Base-by-base conservation (phyloP, 2,888 invertebrate species). In the Synergus japonicus region DNA sequence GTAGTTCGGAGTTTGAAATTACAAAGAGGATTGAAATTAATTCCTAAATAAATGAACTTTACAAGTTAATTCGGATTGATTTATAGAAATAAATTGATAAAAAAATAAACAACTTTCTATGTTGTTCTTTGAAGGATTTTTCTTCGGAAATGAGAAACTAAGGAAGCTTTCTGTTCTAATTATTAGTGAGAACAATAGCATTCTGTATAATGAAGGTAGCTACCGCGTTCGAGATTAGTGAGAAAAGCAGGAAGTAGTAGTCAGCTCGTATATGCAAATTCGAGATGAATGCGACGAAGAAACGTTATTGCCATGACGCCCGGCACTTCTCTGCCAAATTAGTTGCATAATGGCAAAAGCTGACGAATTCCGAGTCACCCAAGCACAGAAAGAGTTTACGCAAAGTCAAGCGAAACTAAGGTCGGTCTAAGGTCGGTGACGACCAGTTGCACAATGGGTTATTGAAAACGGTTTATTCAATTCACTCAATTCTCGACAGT, bases 361-460 rank as follows among this genome's bases (percentile, higher is more conserved):
- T 67, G 44, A 44, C 46, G 37, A 43, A 66, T 66, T 66, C n/a
- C 9, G 18, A 67, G 44, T 12, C 67, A 67, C 18, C 22, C 44
- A 44, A 18, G 65, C 67, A 44, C 81, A 78, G 65, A 76, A 76
- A 79, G 79, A 81, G 78, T 82, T 82, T 82, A 83, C 81, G 81
- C 78, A 83, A 83, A 83, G 79, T 81, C 79, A 79, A 78, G 79
- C 67, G 76, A 82, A 82, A 76, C 78, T 82, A 80, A 82, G 82
- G 82, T 83, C 82, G 66, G 69, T 77, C 77, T 81, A 82, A 81
- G 82, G 79, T 78, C 81, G 81, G 79, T 81, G 78, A 73, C 49
- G 73, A 54, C 46, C 78, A 83, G 82, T 83, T 83, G 78, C 79
- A 83, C 82, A 83, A 83, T 81, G 67, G 78, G 78, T 82, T 81